Base-by-base conservation (phyloP, 2,113 vertebrate genomes). In the Pollachius pollachius region DNA sequence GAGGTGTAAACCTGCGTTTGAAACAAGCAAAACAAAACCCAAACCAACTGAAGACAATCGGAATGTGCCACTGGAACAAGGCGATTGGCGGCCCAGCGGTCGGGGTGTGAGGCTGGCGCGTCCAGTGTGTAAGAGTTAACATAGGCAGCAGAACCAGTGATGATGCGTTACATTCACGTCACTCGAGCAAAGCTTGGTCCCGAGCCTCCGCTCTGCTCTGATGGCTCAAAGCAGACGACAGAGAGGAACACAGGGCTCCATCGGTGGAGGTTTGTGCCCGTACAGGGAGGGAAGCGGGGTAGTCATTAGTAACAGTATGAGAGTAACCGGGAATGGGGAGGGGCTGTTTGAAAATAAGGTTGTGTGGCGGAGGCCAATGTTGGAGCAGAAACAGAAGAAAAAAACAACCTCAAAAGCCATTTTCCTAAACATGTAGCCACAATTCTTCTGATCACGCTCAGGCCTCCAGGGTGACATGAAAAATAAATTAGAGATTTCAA, bases 111-210 rank as follows among this genome's bases (percentile, higher is more conserved):
- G 67, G 74, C 54, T 25, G 77, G 73, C 48, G 77, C 74, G 77
- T 81, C 69, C 86, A 82, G 79, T 75, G 72, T 68, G 37, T 12
- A 64, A 72, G 65, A 73, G 81, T 41, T 69, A 52, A 75, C 72
- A 52, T 11, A 48, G 8, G 63, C 57, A 69, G 71, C 66, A 13
- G 7, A 48, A 48, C 41, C 41, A 48, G 41, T 48, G 41, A 6
- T 48, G 41, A 48, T 48, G 34, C 15, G 68, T 71, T 58, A 64
- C 64, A 48, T 67, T 80, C 64, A 84, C 83, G 79, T 86, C 77
- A 71, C 48, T 77, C 58, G 2, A 15, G 71, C 16, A 16, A 66
- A 66, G 21, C 37, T 63, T 37, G 5, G 27, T 17, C 62, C 75
- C 21, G 27, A 52, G 69, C 59, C 41, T 17, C 41, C 62, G 59